Evolutionary conservation across 1,140 invertebrate species (phyloP), one percentile per base, ranked within the genome.

Genomic region (Calephelis nemesis): DNA sequence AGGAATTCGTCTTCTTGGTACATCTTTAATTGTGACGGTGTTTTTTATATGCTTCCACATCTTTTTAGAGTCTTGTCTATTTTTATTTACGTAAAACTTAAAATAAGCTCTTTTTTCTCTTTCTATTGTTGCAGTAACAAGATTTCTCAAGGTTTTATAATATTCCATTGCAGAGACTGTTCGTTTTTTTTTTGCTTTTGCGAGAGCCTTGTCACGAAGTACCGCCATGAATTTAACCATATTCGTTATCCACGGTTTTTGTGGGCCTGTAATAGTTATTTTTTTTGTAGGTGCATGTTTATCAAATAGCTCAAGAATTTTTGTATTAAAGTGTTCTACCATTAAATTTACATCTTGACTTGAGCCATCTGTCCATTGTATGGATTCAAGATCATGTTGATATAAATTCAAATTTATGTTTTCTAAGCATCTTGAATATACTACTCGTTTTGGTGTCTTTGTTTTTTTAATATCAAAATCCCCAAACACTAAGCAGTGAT

Each of bases 201-300:
- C 45, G 58, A 73, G 42, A 47, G 77, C 77, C 52, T 73, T 42
- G 10, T 79, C 70, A 13, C 72, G 48, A 11, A 74, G 11, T 10
- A 10, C 63, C 63, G 72, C 71, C 70, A 79, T 79, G 11, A 74
- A 49, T 40, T 66, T 73, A 7, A 77, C 49, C 30, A 42, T 74
- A 11, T 74, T 66, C 7, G 77, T 79, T 1, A 79, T 71, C 75
- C 77, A 79, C 11, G 77, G 77, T 40, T 64, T 48, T 8, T 67
- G 60, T 15, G 64, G 65, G 3, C 68, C 15, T 52, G 64, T 72
- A 19, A 79, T 47, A 19, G 19, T 65, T 40, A 52, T 65, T 11
- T 64, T 62, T 42, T 60, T 68, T 4, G 67, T 0, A 4, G 78
- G 75, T 9, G 75, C 75, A 65, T 79, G 74, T n/a, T 60, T 40